Conservation (phyloP, 2,113 vertebrate genomes). For the Willisornis vidua region DNA sequence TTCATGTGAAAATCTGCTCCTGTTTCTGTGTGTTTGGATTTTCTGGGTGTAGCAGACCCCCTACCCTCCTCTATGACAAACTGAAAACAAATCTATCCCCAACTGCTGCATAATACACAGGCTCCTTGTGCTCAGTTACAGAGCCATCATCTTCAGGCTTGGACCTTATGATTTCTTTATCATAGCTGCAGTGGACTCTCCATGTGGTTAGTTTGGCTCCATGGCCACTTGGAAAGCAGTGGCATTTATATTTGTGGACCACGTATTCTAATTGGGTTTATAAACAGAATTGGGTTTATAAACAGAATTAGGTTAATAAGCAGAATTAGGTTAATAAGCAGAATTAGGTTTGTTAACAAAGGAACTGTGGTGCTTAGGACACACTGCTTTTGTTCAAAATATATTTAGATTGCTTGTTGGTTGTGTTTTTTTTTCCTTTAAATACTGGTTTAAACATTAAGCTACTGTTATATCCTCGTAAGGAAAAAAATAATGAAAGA, state of each 20-base stretch:
- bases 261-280: neutral
- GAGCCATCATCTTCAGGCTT: neutral
- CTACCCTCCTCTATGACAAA: neutral
- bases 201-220: neutral
- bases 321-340: neutral
- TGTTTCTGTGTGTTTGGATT: accelerated
- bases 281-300: neutral
- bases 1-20: neutral
- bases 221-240: neutral
- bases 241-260: neutral
- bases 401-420: neutral
- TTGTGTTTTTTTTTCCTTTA: accelerated
- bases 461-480: neutral
- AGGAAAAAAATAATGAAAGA: neutral
- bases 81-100: neutral
- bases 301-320: neutral
- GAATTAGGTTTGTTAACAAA: neutral
- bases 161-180: neutral
- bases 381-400: neutral
- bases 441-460: neutral
- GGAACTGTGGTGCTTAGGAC: neutral
- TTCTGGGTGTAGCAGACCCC: neutral
- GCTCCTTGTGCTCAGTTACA: neutral
- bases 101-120: neutral
- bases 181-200: neutral